Base-by-base conservation (phyloP, 1,140 invertebrate species). In the Papilio xuthus region DNA sequence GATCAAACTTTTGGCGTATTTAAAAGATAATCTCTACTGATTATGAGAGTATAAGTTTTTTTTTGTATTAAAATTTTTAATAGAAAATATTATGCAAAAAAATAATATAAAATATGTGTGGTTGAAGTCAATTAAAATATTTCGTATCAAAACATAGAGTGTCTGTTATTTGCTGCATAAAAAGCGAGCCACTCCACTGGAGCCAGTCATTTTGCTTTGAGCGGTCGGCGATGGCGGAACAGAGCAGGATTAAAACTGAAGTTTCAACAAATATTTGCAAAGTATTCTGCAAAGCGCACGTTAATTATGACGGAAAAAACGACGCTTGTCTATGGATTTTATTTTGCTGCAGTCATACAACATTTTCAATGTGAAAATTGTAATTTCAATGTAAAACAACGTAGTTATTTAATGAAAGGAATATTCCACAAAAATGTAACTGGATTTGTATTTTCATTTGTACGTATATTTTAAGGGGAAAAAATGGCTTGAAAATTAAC, bases 261-360 rank as follows among this genome's bases (percentile, higher is more conserved):
- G 71, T 73, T 73, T 73, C 41, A 73, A 73, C 71, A 73, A 73
- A 73, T 73, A 73, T 73, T 73, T 73, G 71, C 37, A 42, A 73
- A 73, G 69, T 71, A 71, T 71, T 37, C 69, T 71, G 69, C 41
- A 42, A 37, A 71, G 69, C 32, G 69, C 69, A 41, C 69, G 41
- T 37, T n/a, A 73, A 73, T 73, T 73, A 73, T 47, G 37, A 73
- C 71, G 41, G 71, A 23, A 73, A 72, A 73, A 73, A 71, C 71
- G 41, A 13, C 71, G 71, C 41, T 73, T 73, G 41, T 73, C 71
- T 73, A 73, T 73, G 71, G 41, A 73, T 73, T 73, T 73, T 73
- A 73, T 73, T 73, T 67, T 67, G 26, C 23, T 28, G 60, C 60
- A 67, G 60, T 67, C 26, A 67, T 67, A 67, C 60, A 63, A 63